Evolutionary conservation across 1,140 invertebrate species (phyloP).

Genomic region (Platyscapa corneri): DNA sequence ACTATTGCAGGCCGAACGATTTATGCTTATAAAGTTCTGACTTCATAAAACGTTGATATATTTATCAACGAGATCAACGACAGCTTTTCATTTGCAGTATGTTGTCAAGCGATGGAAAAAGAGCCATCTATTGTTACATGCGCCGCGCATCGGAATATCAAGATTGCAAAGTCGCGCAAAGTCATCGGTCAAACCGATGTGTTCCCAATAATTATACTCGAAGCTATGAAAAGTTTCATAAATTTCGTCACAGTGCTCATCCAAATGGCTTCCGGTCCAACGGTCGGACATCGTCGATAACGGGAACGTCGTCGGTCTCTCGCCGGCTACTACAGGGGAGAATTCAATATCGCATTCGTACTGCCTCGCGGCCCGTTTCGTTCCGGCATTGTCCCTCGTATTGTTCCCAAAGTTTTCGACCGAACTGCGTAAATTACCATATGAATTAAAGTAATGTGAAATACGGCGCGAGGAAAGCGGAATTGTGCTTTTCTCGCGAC

Average conservation of each 20-base stretch:
- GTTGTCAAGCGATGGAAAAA: slow-evolving; percentile 41
- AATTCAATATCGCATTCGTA: slow-evolving; percentile 71
- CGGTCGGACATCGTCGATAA: slow-evolving; percentile 73
- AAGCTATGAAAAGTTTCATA: slow-evolving; percentile 65
- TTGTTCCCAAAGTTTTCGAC: slow-evolving; percentile 71
- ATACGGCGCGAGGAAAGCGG: slow-evolving; percentile 62
- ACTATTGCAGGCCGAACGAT: background rate
- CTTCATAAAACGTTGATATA: background rate
- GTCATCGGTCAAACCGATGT: slow-evolving; percentile 45
- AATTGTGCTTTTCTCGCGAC: slow-evolving; percentile 33
- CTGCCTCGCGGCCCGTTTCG: slow-evolving; percentile 49
- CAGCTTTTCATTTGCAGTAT: slow-evolving; percentile 50
- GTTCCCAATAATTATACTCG: slow-evolving; percentile 44
- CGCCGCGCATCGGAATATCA: slow-evolving; percentile 9
- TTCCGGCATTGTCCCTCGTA: slow-evolving; percentile 66
- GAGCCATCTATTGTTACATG: background rate
- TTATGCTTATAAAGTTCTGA: background rate
- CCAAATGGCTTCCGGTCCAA: slow-evolving; percentile 71
- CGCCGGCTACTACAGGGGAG: slow-evolving; percentile 50
- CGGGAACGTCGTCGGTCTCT: slow-evolving; percentile 61
- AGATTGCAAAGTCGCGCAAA: slow-evolving; percentile 34
- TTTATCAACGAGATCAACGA: slow-evolving; percentile 24
- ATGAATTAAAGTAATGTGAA: slow-evolving; percentile 74
- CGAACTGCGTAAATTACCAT: slow-evolving; percentile 69
- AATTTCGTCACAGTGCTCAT: slow-evolving; percentile 66